Evolutionary conservation across 2,797 vertebrate genomes (phyloP).

Genomic region (Parambassis ranga): DNA sequence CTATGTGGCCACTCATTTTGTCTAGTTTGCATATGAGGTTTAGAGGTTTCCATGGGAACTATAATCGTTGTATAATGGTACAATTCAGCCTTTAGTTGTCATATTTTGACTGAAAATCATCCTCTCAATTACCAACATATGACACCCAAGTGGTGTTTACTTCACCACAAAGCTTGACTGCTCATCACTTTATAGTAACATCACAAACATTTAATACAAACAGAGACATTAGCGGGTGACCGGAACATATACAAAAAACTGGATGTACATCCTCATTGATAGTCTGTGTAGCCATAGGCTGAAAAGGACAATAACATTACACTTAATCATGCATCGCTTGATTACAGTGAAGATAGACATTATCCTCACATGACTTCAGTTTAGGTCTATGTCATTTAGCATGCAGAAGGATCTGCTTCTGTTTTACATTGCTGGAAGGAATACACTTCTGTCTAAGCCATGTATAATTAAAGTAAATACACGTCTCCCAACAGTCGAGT

Average conservation of each 20-base stretch:
- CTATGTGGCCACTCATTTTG: neutral
- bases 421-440: neutral
- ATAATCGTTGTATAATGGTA: conserved; percentile 38
- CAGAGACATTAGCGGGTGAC: no score
- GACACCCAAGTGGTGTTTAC: no score
- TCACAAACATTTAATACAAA: no score
- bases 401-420: neutral
- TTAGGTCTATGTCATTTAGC: neutral
- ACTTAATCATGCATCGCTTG: neutral
- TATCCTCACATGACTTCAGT: conserved; percentile 2
- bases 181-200: no score
- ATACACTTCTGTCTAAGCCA: no score
- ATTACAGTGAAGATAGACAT: neutral
- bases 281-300: neutral
- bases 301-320: neutral
- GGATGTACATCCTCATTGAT: no score
- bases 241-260: no score
- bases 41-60: conserved; percentile 66
- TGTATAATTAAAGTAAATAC: no score
- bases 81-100: conserved; percentile 13
- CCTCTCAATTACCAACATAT: no score
- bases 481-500: no score
- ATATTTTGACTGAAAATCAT: conserved; percentile 1
- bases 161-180: no score
- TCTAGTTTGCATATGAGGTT: no score